Conservation (phyloP, 2,888 invertebrate species). For the Sclerodermus sp. region DNA sequence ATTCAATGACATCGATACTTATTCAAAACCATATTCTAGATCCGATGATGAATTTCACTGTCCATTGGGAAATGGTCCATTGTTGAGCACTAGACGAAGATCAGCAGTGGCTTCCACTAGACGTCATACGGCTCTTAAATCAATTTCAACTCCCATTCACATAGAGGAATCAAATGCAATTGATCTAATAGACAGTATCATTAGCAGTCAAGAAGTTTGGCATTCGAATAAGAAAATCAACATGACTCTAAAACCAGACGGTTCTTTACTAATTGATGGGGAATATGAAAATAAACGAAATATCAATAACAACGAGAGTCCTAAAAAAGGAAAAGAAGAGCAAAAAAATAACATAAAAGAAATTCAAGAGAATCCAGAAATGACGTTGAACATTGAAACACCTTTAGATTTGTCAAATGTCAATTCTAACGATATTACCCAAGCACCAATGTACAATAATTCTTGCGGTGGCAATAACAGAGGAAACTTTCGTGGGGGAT, state of each 20-base stretch:
- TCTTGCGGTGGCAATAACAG: constrained; percentile 60
- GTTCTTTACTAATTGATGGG: constrained; percentile 63
- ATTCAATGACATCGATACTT: too few relatives aligned
- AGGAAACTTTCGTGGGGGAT: constrained; percentile 40
- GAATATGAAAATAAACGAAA: constrained; percentile 32
- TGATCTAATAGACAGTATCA: constrained; percentile 71
- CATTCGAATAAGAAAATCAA: constrained; percentile 66
- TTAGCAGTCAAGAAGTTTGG: constrained; percentile 71
- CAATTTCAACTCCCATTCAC: constrained; percentile 29
- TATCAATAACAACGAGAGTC: constrained; percentile 38
- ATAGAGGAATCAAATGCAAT: constrained; percentile 21
- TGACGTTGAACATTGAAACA: constrained; percentile 13
- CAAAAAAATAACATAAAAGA: constrained; percentile 5
- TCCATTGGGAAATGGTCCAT: constrained; percentile 32
- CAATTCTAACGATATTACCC: constrained; percentile 49
- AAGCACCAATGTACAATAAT: constrained; percentile 69
- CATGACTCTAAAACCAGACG: constrained; percentile 65
- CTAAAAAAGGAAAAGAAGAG: constrained; percentile 35
- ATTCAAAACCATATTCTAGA: too few relatives aligned
- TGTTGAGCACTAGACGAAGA: constrained; percentile 39
- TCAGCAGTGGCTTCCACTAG: constrained; percentile 39
- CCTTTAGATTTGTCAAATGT: constrained; percentile 42
- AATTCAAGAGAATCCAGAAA: constrained; percentile 7
- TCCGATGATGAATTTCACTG: constrained; percentile 37
- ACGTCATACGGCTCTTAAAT: constrained; percentile 45